These are phyloP conservation scores for Tortricodes alternella DNA, from an alignment of 2,888 invertebrate species.

Conservation along the genomic window DNA sequence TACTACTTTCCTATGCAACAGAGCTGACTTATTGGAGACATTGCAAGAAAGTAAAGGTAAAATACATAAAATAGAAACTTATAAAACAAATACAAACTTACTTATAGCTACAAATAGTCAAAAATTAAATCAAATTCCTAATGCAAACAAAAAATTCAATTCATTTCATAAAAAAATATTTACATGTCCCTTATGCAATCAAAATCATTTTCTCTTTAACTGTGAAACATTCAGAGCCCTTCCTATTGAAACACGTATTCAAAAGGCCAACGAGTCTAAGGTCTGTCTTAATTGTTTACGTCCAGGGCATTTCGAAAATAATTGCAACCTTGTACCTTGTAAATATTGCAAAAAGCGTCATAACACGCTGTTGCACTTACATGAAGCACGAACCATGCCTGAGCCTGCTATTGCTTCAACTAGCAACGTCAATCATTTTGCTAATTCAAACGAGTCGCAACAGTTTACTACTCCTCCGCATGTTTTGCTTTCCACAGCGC, in stretches of 20 bases:
- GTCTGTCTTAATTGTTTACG: slow-evolving; percentile 21
- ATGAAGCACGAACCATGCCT: not conserved
- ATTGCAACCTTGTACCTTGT: slow-evolving; percentile 34
- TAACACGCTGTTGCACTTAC: slow-evolving; percentile 35
- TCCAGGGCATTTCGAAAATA: slow-evolving; percentile 20
- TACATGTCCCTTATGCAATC: slow-evolving; percentile 8
- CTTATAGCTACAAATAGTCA: too few relatives aligned
- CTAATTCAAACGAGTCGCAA: not conserved
- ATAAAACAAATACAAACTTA: slow-evolving; percentile 5
- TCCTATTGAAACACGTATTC: slow-evolving; percentile 8
- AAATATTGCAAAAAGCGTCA: slow-evolving; percentile 35
- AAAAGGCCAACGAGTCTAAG: slow-evolving; percentile 18
- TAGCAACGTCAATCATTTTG: not conserved
- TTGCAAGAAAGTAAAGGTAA: not conserved
- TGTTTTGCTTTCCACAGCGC: slow-evolving; percentile 37
- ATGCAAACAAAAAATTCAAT: slow-evolving; percentile 15
- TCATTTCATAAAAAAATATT: slow-evolving; percentile 4
- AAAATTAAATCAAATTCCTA: slow-evolving; percentile 12
- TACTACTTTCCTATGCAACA: not conserved
- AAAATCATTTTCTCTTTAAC: slow-evolving; percentile 16
- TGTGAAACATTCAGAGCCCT: slow-evolving; percentile 28
- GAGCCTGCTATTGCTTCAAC: not conserved
- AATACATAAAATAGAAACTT: not conserved
- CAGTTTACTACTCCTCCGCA: slow-evolving; percentile 9
- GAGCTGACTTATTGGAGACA: not conserved